Base-by-base conservation (phyloP, 2,888 invertebrate species). In the Callyntrura guangdongensis region DNA sequence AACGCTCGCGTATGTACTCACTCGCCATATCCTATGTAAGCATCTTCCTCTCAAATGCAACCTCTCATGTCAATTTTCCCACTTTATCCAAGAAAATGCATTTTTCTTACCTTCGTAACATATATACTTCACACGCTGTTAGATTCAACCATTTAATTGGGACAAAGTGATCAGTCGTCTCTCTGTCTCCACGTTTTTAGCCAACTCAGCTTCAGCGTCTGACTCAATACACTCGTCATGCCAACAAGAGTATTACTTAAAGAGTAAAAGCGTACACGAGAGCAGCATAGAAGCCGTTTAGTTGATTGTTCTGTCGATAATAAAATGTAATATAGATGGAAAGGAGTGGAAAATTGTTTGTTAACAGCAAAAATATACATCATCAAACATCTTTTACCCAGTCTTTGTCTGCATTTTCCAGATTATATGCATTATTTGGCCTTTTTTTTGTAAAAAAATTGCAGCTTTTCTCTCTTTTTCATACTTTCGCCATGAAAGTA, bases 91-190 rank as follows among this genome's bases (percentile, higher is more conserved):
- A 90, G 85, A 81, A 86, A 86, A 90, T 90, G 90, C 81, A 90
- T 90, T 90, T 72, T n/a, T 79, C 27, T 79, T 86, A 90, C 86
- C 90, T 79, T n/a, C 45, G 36, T 79, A 90, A 90, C 86, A 86
- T 86, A 90, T 90, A 86, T 89, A 61, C 86, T 81, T 81, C 81
- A n/a, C n/a, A n/a, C n/a, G n/a, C n/a, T n/a, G n/a, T n/a, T n/a
- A n/a, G n/a, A 86, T 90, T 90, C 82, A 67, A 79, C 67, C 85
- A 77, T 81, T 79, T 90, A 79, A 88, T 85, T 90, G 85, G 85
- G 69, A 69, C 47, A 6, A 69, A 88, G 27, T 83, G 22, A 86
- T 79, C 86, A 79, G 25, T 74, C 61, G 25, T 84, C 49, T 25
- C 20, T 47, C 85, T 61, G 82, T 88, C 61, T 74, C 69, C 27